Evolutionary conservation across 2,797 vertebrate species (phyloP).

Genomic region (Champsocephalus esox): DNA sequence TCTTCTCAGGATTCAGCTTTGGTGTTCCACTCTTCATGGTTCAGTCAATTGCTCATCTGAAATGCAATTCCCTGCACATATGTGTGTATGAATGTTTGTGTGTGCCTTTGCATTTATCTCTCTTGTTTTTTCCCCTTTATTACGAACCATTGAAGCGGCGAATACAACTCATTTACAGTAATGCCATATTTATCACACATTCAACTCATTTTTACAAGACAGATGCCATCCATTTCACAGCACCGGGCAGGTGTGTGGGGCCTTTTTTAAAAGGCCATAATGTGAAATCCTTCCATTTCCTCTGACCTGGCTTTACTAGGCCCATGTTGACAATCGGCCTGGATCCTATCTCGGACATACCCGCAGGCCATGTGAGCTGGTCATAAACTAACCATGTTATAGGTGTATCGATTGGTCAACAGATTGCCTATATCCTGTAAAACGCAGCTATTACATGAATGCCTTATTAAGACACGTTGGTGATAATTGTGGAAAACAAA

Average conservation of each 20-base stretch:
- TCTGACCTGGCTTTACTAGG: constrained; percentile 64
- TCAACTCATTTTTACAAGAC: constrained; percentile 73
- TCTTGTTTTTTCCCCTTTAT: constrained; percentile 58
- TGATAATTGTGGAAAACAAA: constrained; percentile 54
- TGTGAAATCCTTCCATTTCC: constrained; percentile 70
- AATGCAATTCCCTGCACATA: constrained; percentile 49
- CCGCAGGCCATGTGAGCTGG: constrained; percentile 54
- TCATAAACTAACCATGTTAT: constrained; percentile 72
- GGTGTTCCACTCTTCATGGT: constrained; percentile 22
- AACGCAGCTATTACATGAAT: constrained; percentile 60
- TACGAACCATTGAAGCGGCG: constrained; percentile 70
- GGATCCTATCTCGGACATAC: constrained; percentile 61
- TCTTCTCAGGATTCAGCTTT: constrained; percentile 23
- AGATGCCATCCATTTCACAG: constrained; percentile 65
- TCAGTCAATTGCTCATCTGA: constrained; percentile 42
- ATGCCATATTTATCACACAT: constrained; percentile 78
- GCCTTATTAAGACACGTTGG: constrained; percentile 65
- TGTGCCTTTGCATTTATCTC: constrained; percentile 24
- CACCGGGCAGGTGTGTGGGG: constrained; percentile 38
- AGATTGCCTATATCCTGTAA: constrained; percentile 76
- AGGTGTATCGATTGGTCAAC: constrained; percentile 76
- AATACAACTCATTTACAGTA: constrained; percentile 72
- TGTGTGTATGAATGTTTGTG: constrained; percentile 40
- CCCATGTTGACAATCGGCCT: constrained; percentile 63
- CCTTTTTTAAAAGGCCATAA: constrained; percentile 63